A percentile compares a stretch with the other conserved stretches of the same genome.
Evolutionary conservation across 2,797 vertebrate genomes (phyloP).

Genomic region (Ceryle rudis): DNA sequence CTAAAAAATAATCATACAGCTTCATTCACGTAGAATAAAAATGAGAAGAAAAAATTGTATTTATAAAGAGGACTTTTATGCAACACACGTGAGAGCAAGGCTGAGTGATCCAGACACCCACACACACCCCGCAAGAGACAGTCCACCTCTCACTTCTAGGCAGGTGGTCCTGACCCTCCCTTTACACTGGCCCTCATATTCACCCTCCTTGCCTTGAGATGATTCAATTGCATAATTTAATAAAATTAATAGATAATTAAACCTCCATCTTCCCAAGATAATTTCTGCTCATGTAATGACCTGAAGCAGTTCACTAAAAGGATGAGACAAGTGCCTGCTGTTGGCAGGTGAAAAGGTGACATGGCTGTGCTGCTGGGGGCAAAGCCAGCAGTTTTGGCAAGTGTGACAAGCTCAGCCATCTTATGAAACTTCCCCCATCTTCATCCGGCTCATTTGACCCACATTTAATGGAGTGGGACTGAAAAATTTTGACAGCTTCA

Average conservation of each 20-base stretch:
- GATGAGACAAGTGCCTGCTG: neutral
- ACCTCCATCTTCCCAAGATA: neutral
- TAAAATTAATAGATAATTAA: no score
- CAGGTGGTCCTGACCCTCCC: neutral
- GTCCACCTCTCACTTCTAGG: neutral
- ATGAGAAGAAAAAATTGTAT: neutral
- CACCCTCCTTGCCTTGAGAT: neutral
- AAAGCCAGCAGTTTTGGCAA: neutral
- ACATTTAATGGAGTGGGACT: neutral
- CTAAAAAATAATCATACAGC: neutral
- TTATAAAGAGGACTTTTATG: neutral
- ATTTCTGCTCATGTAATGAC: neutral
- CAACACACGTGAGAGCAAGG: neutral
- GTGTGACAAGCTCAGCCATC: neutral
- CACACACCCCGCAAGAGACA: rapidly evolving
- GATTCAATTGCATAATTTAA: neutral
- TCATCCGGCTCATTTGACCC: neutral
- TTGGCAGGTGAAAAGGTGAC: neutral
- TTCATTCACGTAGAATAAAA: neutral
- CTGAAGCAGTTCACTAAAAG: neutral
- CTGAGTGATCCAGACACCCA: neutral
- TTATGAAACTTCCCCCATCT: neutral
- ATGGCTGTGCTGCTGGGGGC: neutral
- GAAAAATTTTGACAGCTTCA: neutral
- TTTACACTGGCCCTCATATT: neutral